A percentile compares a stretch with the other conserved stretches of the same genome.
These are phyloP conservation scores for Axinella damicornis DNA, from an alignment of 37 sponge, comb jelly and placozoan genomes.

Conservation along the genomic window DNA sequence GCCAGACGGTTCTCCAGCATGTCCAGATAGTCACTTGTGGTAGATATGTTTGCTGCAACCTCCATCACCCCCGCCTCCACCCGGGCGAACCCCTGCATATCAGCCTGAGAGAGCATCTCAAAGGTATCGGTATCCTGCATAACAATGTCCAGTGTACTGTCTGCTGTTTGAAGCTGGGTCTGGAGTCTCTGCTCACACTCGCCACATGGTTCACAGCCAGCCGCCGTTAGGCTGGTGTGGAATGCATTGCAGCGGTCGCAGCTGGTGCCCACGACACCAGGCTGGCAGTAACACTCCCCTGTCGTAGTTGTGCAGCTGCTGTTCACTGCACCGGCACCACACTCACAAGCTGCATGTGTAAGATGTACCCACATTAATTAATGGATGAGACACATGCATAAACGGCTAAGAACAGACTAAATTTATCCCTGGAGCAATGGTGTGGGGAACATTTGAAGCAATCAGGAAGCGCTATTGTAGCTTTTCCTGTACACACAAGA, in stretches of 20 bases:
- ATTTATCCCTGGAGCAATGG: no score
- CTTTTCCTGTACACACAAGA: no score
- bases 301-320: constrained; percentile 18
- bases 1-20: neutral
- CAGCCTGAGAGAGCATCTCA: neutral
- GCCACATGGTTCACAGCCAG: constrained; percentile 58
- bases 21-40: neutral
- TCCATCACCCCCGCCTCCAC: neutral
- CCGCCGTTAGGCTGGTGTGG: constrained; percentile 21
- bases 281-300: constrained; percentile 66
- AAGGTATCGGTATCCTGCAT: neutral
- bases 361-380: no score
- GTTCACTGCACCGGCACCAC: constrained; percentile 42
- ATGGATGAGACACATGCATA: no score
- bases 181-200: constrained; percentile 20
- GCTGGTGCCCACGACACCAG: constrained; percentile 47
- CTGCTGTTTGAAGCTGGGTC: neutral
- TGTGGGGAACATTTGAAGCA: no score
- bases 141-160: neutral
- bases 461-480: no score
- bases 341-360: constrained; percentile 39
- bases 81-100: neutral
- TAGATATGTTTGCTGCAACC: neutral
- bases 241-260: constrained; percentile 67
- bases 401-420: no score